Conservation (phyloP, 2,888 invertebrate species). For the Yponomeuta cagnagella region DNA sequence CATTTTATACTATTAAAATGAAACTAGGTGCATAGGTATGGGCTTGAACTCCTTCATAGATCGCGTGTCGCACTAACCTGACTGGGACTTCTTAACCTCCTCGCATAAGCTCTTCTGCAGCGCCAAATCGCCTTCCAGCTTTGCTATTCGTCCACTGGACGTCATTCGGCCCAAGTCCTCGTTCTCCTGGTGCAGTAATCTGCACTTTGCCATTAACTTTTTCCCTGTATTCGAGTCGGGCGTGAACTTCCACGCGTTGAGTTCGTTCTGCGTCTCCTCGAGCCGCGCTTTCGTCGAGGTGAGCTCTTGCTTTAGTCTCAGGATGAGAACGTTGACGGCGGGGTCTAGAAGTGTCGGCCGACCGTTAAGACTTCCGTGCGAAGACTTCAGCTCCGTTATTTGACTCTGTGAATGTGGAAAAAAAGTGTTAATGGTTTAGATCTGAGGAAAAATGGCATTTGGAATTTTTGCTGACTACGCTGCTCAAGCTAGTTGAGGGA, state of each 20-base stretch:
- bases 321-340: constrained; percentile 94
- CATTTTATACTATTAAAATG: too few species aligned
- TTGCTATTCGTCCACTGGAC: constrained; percentile 94
- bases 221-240: constrained; percentile 99
- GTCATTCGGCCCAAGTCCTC: constrained; percentile 98
- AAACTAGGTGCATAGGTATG: background rate
- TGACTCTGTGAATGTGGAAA: constrained; percentile 81
- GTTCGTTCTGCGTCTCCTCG: constrained; percentile 97
- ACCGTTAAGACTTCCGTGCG: constrained; percentile 90
- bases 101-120: constrained; percentile 96
- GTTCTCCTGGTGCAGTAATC: constrained; percentile 96
- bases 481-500: too few species aligned
- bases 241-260: constrained; percentile 99
- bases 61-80: constrained; percentile 76
- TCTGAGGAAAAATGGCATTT: too few species aligned
- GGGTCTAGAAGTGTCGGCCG: constrained; percentile 87
- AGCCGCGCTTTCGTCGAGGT: constrained; percentile 91
- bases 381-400: constrained; percentile 93
- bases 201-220: constrained; percentile 97
- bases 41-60: background rate
- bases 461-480: too few species aligned
- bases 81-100: constrained; percentile 97
- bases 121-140: constrained; percentile 95
- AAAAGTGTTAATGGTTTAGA: background rate
- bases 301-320: constrained; percentile 92